Evolutionary conservation across 2,797 vertebrate species (phyloP).

Genomic region (Danio choprae): DNA sequence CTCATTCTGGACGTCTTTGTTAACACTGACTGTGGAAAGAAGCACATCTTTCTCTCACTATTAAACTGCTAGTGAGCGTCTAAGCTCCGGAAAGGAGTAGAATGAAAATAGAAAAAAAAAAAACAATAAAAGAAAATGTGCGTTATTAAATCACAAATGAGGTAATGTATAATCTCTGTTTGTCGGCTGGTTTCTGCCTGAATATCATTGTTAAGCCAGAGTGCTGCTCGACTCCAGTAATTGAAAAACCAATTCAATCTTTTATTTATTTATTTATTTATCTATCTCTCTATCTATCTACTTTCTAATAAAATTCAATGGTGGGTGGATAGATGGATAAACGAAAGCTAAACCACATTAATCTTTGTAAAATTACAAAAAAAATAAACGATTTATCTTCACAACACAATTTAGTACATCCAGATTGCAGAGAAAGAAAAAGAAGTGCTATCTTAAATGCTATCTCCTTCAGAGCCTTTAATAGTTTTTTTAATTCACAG

Average conservation of each 20-base stretch:
- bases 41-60: slow-evolving; percentile 54
- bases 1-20: slow-evolving; percentile 76
- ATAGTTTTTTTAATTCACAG: slow-evolving; percentile 77
- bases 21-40: slow-evolving; percentile 65
- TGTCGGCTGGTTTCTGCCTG: slow-evolving; percentile 74
- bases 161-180: slow-evolving; percentile 81
- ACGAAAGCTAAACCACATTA: slow-evolving; percentile 77
- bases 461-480: slow-evolving; percentile 76
- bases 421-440: slow-evolving; percentile 76
- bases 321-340: slow-evolving; percentile 70
- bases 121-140: slow-evolving; percentile 81
- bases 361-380: slow-evolving; percentile 79
- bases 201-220: slow-evolving; percentile 83
- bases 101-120: slow-evolving; percentile 76
- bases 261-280: slow-evolving; percentile 52
- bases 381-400: slow-evolving; percentile 71
- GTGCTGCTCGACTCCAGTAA: slow-evolving; percentile 77
- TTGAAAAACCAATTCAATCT: slow-evolving; percentile 85
- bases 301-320: slow-evolving; percentile 75
- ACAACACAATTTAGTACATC: slow-evolving; percentile 68
- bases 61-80: slow-evolving; percentile 63
- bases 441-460: slow-evolving; percentile 71
- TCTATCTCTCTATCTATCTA: neutral
- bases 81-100: slow-evolving; percentile 76
- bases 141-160: slow-evolving; percentile 85